Evolutionary conservation across 2,113 vertebrate species (phyloP).

Genomic region (Eurypyga helias): DNA sequence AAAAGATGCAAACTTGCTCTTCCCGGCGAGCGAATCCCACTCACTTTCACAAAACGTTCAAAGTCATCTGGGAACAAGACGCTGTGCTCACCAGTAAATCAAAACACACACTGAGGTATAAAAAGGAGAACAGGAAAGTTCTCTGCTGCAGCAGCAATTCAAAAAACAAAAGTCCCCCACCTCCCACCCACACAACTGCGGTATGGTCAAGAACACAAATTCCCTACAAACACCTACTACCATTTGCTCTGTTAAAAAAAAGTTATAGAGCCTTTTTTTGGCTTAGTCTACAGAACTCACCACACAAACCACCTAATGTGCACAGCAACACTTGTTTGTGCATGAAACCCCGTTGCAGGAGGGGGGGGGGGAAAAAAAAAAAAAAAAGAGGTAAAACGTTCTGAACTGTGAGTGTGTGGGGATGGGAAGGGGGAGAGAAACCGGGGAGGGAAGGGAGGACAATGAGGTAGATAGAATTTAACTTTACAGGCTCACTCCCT

Average conservation of each 20-base stretch:
- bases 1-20: conserved; percentile 58
- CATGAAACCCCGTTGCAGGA: conserved; percentile 31
- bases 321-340: conserved; percentile 72
- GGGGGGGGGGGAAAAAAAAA: background rate
- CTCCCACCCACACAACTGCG: conserved; percentile 58
- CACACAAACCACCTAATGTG: conserved; percentile 69
- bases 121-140: conserved; percentile 74
- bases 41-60: conserved; percentile 9
- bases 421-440: background rate
- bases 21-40: conserved; percentile 55
- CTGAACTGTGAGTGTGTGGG: conserved; percentile 43
- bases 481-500: conserved; percentile 95
- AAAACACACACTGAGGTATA: conserved; percentile 74
- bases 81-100: conserved; percentile 56
- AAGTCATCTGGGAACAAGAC: conserved; percentile 54
- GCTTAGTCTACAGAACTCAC: conserved; percentile 73
- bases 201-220: conserved; percentile 71
- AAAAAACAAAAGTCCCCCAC: conserved; percentile 41
- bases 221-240: conserved; percentile 48
- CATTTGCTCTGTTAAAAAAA: conserved; percentile 41
- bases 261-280: conserved; percentile 59
- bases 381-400: conserved; percentile 51
- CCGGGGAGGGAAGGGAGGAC: conserved; percentile 59
- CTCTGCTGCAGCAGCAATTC: conserved; percentile 81
- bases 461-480: conserved; percentile 86